Evolutionary conservation across 35 echinoderm and acorn worm species (phyloP), one percentile per base, ranked within the genome.

Genomic region (Heliocidaris tuberculata): DNA sequence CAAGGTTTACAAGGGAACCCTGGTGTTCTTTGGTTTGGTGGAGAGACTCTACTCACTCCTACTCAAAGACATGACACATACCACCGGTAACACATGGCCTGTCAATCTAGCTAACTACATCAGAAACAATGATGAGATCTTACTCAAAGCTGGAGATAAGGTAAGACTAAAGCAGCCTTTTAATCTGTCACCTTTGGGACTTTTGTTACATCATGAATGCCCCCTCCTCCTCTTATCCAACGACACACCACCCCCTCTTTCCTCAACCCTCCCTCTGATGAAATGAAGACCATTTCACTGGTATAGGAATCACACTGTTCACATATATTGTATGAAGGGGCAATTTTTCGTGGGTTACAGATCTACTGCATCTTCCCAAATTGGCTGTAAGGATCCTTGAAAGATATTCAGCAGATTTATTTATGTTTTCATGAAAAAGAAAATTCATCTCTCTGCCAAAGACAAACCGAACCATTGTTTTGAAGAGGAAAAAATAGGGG

Each of bases 111-210:
- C 98, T 94, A 94, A 95, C 92, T 99, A 96, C 78, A 96, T 99
- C 54, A 48, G 98, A 31, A 92, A 99, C 48, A 99, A 97, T 85
- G 98, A 99, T 89, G 98, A 99, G 92, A 47, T 94, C 32, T 48
- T 99, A 17, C 91, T 99, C 85, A 99, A 99, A 52, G 95, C 94
- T 85, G 96, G 97, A 86, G 98, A 99, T 86, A 97, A 97, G 97
- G 98, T 99, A 32, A 96, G 95, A 86, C 78, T 8, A 17, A 32
- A 56, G 65, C 24, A 78, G 21, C 60, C 17, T 21, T 27, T 27
- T 70, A 21, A 6, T 85, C 7, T 85, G 16, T 42, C 6, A 2
- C 27, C 19, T n/a, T 31, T 6, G 2, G 16, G 21, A 21, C 15
- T 59, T 93, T 7, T 27, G 2, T 2, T 6, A 49, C 11, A 49